A percentile compares a stretch with the other conserved stretches of the same genome.
These are phyloP conservation scores for Austrolebias charrua DNA, from an alignment of 2,797 vertebrate species.

Conservation along the genomic window DNA sequence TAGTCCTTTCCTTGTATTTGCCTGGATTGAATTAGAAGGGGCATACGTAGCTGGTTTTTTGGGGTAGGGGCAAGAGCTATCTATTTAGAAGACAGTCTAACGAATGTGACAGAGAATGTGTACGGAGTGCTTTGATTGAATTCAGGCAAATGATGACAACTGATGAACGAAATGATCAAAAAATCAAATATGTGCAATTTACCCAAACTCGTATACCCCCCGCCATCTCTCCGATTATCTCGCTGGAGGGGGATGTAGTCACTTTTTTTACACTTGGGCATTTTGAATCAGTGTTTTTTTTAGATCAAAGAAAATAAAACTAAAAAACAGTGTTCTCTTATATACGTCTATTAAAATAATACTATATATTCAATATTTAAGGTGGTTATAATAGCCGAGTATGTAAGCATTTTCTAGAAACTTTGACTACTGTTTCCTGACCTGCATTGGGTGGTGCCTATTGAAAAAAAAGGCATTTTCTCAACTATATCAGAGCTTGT, in stretches of 20 bases:
- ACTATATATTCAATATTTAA: conserved; percentile 88
- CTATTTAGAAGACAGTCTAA: conserved; percentile 81
- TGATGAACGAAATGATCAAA: conserved; percentile 77
- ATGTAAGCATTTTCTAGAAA: conserved; percentile 89
- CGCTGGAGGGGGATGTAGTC: conserved; percentile 80
- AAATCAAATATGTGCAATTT: conserved; percentile 82
- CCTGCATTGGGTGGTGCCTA: conserved; percentile 80
- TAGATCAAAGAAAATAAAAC: conserved; percentile 82
- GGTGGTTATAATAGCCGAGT: conserved; percentile 88
- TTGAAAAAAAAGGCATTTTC: conserved; percentile 71
- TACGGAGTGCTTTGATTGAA: conserved; percentile 84
- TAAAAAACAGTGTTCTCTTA: conserved; percentile 87
- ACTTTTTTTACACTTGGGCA: conserved; percentile 86
- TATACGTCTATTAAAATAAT: conserved; percentile 86
- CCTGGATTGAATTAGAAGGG: conserved; percentile 85
- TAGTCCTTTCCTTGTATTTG: conserved; percentile 83
- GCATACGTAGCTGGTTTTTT: conserved; percentile 72
- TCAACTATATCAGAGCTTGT: conserved; percentile 69
- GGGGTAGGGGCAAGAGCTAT: conserved; percentile 69
- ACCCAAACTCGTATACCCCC: conserved; percentile 77
- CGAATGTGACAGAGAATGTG: conserved; percentile 86
- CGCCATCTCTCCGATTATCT: conserved; percentile 75
- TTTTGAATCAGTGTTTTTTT: conserved; percentile 87
- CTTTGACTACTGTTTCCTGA: conserved; percentile 87
- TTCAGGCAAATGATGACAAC: conserved; percentile 84